Base-by-base conservation (phyloP, 2,113 vertebrate species). In the Aptenodytes forsteri region DNA sequence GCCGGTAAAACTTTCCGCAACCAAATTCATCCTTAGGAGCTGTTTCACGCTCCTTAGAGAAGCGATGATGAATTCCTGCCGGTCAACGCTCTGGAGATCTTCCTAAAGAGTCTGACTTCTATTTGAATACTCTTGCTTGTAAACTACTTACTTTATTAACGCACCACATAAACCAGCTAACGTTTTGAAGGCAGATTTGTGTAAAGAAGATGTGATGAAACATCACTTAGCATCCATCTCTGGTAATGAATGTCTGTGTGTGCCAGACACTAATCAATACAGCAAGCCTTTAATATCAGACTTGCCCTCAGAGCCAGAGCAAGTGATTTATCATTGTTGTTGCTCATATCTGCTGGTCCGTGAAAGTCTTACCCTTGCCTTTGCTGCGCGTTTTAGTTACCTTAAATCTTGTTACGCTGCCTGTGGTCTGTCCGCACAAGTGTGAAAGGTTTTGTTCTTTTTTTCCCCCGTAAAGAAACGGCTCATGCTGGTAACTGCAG, bases 221-320 rank as follows among this genome's bases (percentile, higher is more conserved):
- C 78, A 21, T 76, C 81, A 46, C 87, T 91, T 42, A 8, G 76
- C 83, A 87, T 92, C 95, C 82, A 55, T 95, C 93, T 84, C 83
- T 64, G 79, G 40, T 95, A 93, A 95, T 84, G 92, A 92, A 87
- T 13, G 91, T 91, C 95, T 89, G 65, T 80, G 58, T 52, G 95
- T 71, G 94, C 94, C 96, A 97, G 96, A 96, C 87, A 3, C 83
- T 92, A 16, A 97, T 97, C 96, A 89, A 97, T 97, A 97, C 85
- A 78, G 75, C 93, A 16, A 87, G 78, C 84, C 90, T 94, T 93
- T 87, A 90, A 94, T 91, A 94, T 83, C 95, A 90, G 90, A 20
- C 93, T 90, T 55, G 83, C 95, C 94, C 89, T 83, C 27, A 3
- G 82, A 96, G 96, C 92, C 81, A 23, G 66, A 73, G 90, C 79